phyloP scores from a whole-genome alignment of 2,888 invertebrate species.

The Drosophila atroscutellata region DNA sequence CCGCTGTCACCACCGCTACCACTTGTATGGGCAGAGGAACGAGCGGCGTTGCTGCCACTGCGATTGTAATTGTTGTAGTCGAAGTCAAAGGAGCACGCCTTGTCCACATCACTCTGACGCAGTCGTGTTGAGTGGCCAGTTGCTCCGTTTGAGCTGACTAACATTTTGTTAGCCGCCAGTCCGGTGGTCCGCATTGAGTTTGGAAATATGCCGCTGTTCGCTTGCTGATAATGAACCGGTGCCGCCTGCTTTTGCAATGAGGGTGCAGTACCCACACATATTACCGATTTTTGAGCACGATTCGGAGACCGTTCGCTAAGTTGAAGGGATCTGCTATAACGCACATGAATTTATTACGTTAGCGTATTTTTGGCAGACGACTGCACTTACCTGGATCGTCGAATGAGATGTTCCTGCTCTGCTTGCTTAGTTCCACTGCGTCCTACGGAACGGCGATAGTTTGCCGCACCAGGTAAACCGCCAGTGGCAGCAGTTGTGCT shows the following conservation, averaged over 20 bases:
- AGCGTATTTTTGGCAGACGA: neutral
- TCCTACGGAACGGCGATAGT: slow-evolving; percentile 78
- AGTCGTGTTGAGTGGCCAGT: slow-evolving; percentile 39
- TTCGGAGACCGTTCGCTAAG: slow-evolving; percentile 87
- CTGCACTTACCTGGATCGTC: slow-evolving; percentile 83
- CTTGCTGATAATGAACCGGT: slow-evolving; percentile 47
- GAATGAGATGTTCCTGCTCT: slow-evolving; percentile 83
- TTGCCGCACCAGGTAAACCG: slow-evolving; percentile 12
- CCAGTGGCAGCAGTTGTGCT: slow-evolving; percentile 20
- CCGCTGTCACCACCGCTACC: slow-evolving; percentile 63
- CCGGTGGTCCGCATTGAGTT: slow-evolving; percentile 76
- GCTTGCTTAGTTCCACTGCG: slow-evolving; percentile 78
- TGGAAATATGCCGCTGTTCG: slow-evolving; percentile 74
- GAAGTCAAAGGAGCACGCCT: slow-evolving; percentile 84
- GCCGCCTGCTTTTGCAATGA: slow-evolving; percentile 35
- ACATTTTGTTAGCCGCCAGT: slow-evolving; percentile 56
- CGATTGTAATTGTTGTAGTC: slow-evolving; percentile 83
- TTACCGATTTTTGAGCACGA: slow-evolving; percentile 83
- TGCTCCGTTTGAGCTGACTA: slow-evolving; percentile 38
- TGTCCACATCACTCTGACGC: slow-evolving; percentile 81
- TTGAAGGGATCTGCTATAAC: slow-evolving; percentile 86
- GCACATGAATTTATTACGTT: slow-evolving; percentile 1
- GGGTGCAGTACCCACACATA: slow-evolving; percentile 71
- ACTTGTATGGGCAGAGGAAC: slow-evolving; percentile 37
- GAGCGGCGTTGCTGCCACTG: slow-evolving; percentile 18